A percentile compares a stretch with the other conserved stretches of the same genome.
These are phyloP conservation scores for Petrocephalus sullivani DNA, from an alignment of 2,797 vertebrate species.

Conservation along the genomic window DNA sequence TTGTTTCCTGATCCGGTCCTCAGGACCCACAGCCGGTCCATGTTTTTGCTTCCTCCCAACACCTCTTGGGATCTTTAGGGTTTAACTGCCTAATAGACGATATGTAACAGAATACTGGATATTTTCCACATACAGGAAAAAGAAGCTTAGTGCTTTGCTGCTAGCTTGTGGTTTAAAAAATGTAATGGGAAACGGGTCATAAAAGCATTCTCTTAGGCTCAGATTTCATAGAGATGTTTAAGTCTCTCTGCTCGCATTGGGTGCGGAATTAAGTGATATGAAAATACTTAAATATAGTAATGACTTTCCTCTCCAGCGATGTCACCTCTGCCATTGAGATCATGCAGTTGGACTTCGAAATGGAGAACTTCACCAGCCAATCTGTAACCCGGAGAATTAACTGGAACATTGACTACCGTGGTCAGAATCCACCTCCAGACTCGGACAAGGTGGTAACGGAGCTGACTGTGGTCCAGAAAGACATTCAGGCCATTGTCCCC, in stretches of 20 bases:
- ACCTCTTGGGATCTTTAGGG: neutral
- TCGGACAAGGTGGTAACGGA: slow-evolving; percentile 93
- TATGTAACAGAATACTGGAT: neutral
- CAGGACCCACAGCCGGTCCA: too few relatives aligned
- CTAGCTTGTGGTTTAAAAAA: neutral
- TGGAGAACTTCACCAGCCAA: slow-evolving; percentile 99
- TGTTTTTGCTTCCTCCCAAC: too few relatives aligned
- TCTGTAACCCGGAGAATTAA: slow-evolving; percentile 94
- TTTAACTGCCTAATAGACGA: neutral
- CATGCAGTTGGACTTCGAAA: slow-evolving; percentile 96
- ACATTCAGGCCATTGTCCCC: slow-evolving; percentile 91
- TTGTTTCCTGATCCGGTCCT: too few relatives aligned
- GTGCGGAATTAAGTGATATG: neutral
- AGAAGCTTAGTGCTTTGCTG: neutral
- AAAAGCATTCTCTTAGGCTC: neutral
- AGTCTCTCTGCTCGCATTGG: neutral
- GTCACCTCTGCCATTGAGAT: slow-evolving; percentile 70
- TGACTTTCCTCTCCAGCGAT: neutral
- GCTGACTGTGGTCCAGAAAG: slow-evolving; percentile 89
- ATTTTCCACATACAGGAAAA: neutral
- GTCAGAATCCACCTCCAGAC: slow-evolving; percentile 75
- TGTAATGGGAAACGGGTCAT: neutral
- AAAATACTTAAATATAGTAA: neutral
- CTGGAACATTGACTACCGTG: slow-evolving; percentile 96
- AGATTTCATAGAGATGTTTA: neutral